Evolutionary conservation across 2,888 invertebrate species (phyloP), one percentile per base, ranked within the genome.

Genomic region (Melieria picta): DNA sequence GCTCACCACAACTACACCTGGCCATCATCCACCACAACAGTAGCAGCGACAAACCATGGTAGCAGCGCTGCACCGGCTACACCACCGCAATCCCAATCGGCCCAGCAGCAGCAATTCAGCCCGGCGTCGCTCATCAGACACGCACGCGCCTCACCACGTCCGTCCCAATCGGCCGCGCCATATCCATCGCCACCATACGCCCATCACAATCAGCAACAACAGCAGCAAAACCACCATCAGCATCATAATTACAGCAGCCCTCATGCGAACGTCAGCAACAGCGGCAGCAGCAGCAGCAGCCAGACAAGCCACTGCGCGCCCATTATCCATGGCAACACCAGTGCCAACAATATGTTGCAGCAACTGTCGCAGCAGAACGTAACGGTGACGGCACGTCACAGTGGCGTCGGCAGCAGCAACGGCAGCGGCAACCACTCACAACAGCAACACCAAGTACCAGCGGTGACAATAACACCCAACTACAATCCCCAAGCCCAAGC

Each of bases 101-200:
- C 72, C 9, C 76, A 72, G 13, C 76, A 72, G 60, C 73, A 77
- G 63, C 77, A 75, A 65, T 79, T 80, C 74, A 79, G 82, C 79
- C 76, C 79, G 47, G 50, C 82, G 77, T 79, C 82, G 68, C 30
- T 30, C 63, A 90, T 91, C 87, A 93, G 93, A 86, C 92, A 93
- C 86, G 90, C 92, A 87, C 91, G 93, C 84, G 88, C 92, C 81
- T 89, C 92, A 76, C 88, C 89, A 73, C 92, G 93, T 87, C 89
- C 93, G 85, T 89, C 92, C 79, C 88, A 89, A 72, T 85, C 85
- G 80, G 84, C 84, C 82, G 84, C 84, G 80, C 84, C 84, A 80
- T 87, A 86, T 81, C 87, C 87, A 77, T 83, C 85, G 75, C 82
- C 86, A 80, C 83, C 83, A 73, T 86, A 84, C 79, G 93, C 86